Evolutionary conservation across 2,113 vertebrate species (phyloP).

Genomic region (Apaloderma vittatum): DNA sequence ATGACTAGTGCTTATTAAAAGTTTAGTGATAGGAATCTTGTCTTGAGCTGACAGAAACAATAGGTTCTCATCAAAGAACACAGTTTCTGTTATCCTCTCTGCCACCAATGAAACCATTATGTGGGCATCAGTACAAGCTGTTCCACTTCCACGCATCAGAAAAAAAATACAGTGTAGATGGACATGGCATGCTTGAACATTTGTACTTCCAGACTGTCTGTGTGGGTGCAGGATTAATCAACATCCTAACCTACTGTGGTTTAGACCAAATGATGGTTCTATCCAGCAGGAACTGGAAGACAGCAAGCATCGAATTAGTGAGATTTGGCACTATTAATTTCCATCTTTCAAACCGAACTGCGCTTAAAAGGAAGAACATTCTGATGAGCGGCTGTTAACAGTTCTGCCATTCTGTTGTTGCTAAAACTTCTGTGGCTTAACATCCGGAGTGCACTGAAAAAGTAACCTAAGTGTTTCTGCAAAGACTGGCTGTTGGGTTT

Average conservation of each 20-base stretch:
- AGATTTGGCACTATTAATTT: background rate
- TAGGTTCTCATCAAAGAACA: background rate
- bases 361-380: background rate
- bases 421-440: background rate
- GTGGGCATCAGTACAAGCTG: background rate
- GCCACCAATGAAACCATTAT: background rate
- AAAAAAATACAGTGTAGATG: background rate
- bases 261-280: background rate
- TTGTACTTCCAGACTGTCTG: background rate
- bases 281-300: background rate
- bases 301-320: background rate
- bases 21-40: background rate
- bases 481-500: background rate
- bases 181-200: background rate
- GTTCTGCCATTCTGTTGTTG: background rate
- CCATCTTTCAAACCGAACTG: background rate
- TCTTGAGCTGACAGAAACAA: background rate
- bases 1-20: background rate
- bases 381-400: background rate
- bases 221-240: background rate
- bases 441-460: background rate
- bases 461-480: background rate
- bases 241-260: background rate
- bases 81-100: background rate
- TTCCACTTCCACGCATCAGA: background rate